Base-by-base conservation (phyloP, 2,113 vertebrate genomes). In the Poecile atricapillus region DNA sequence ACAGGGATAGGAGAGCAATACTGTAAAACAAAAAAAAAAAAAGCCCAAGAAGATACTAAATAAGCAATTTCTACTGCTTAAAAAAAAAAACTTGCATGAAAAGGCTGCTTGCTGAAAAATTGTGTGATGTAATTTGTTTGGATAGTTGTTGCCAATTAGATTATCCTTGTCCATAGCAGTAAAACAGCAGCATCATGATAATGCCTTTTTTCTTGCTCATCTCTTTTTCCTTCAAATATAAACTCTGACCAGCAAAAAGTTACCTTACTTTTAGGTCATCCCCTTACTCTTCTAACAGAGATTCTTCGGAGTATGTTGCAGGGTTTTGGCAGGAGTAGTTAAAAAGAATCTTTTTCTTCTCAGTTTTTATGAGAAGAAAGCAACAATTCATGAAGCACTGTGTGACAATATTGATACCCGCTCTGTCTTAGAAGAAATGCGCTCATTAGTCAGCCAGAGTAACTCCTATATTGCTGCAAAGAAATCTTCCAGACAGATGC, bases 331-430 rank as follows among this genome's bases (percentile, higher is more conserved):
- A 28, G 25, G 20, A 59, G 28, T 44, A 62, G 30, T 82, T 74
- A 87, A 37, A 24, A 44, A 39, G 21, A 35, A 20, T 21, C 1
- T 59, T 91, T 86, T 79, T 83, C 19, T 83, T 84, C 81, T 65
- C 93, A 99, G 99, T 85, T 99, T 99, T 96, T 98, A 96, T 1
- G 96, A 98, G 80, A 99, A 97, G 98, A 99, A 99, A 97, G 82
- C 94, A 1, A 96, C 97, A 2, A 89, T 99, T 22, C 99, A 99
- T 7, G 97, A 97, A 87, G 99, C 99, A 2, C 97, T 99, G 82
- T 99, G 99, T 53, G 99, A 99, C 92, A 99, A 99, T 64, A 73
- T 99, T 23, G 99, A 99, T 97, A 99, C 99, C 1, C 99, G 99
- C 78, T 95, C 98, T 0, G 98, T 96, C 79, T 86, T 99, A 98